phyloP scores from a whole-genome alignment of 2,888 invertebrate species.

The Drosophila longiperda region DNA sequence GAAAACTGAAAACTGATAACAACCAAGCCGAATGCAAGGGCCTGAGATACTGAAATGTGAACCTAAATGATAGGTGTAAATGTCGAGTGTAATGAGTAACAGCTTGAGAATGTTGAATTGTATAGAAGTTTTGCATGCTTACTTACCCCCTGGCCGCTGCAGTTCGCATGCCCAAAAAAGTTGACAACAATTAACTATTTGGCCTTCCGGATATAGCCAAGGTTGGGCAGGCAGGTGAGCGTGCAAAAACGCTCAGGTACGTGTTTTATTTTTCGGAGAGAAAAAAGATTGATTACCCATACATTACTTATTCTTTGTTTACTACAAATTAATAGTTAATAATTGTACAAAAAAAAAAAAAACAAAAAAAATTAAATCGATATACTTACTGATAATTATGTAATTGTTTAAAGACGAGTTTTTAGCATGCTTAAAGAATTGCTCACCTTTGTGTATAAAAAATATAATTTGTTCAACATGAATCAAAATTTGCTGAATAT shows the following conservation, averaged over 20 bases:
- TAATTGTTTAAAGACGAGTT: slow-evolving; percentile 60
- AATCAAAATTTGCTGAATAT: slow-evolving; percentile 80
- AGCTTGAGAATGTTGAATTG: slow-evolving; percentile 79
- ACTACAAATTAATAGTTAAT: slow-evolving; percentile 77
- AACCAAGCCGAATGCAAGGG: slow-evolving; percentile 41
- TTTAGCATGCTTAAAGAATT: slow-evolving; percentile 60
- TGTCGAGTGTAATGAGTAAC: slow-evolving; percentile 73
- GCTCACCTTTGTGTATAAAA: slow-evolving; percentile 66
- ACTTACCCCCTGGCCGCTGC: slow-evolving; percentile 20
- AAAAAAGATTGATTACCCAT: slow-evolving; percentile 88
- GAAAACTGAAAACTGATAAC: slow-evolving; percentile 22
- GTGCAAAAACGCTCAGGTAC: slow-evolving; percentile 85
- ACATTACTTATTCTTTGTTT: slow-evolving; percentile 79
- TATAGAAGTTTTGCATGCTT: slow-evolving; percentile 72
- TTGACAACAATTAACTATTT: slow-evolving; percentile 4
- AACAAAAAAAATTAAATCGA: slow-evolving; percentile 42
- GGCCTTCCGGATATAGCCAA: background rate
- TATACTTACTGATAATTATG: slow-evolving; percentile 61
- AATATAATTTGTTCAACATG: slow-evolving; percentile 70
- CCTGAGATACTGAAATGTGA: slow-evolving; percentile 54
- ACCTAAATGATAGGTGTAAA: slow-evolving; percentile 59
- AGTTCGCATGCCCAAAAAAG: slow-evolving; percentile 13
- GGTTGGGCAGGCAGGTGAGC: slow-evolving; percentile 26
- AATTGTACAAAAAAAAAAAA: slow-evolving; percentile 50
- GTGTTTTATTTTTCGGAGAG: slow-evolving; percentile 87